Percentiles rank a stretch among this genome's conserved stretches.
Conservation (phyloP, 2,113 vertebrate species). For the Gallinago media region DNA sequence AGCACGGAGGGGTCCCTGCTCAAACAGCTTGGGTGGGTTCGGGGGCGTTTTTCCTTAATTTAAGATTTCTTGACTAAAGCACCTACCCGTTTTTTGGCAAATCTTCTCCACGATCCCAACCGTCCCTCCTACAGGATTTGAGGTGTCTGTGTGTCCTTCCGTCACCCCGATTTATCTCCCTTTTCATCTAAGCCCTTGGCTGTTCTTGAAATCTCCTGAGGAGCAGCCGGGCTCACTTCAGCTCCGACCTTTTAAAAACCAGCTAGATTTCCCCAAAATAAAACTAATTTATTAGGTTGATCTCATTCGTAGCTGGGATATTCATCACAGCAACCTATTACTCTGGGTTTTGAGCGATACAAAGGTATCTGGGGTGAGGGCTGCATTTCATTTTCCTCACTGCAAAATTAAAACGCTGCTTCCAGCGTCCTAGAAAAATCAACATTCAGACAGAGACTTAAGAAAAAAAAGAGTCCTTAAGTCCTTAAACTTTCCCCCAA, state of each 20-base stretch:
- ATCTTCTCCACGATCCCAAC: neutral
- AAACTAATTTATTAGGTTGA: accelerated
- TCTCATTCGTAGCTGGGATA: accelerated
- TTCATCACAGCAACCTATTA: accelerated
- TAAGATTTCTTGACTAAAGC: neutral
- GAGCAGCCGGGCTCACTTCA: too few species aligned
- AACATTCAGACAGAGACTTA: accelerated
- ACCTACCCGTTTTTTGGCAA: neutral
- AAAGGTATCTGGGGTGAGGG: neutral
- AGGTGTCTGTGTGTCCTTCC: neutral
- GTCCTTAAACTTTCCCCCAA: neutral
- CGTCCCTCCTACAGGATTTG: neutral
- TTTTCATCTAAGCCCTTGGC: too few species aligned
- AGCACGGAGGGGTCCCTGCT: neutral
- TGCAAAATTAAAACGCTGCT: neutral
- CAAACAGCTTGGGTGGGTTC: accelerated
- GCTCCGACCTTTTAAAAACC: neutral
- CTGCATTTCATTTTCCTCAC: accelerated
- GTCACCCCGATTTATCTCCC: neutral
- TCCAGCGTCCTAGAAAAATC: neutral
- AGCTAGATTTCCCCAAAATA: accelerated
- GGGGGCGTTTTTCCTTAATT: accelerated
- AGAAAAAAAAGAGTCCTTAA: neutral
- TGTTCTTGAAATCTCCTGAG: neutral
- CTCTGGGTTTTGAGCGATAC: accelerated